These are phyloP conservation scores for Sesia apiformis DNA, from an alignment of 2,888 invertebrate species.

Conservation along the genomic window DNA sequence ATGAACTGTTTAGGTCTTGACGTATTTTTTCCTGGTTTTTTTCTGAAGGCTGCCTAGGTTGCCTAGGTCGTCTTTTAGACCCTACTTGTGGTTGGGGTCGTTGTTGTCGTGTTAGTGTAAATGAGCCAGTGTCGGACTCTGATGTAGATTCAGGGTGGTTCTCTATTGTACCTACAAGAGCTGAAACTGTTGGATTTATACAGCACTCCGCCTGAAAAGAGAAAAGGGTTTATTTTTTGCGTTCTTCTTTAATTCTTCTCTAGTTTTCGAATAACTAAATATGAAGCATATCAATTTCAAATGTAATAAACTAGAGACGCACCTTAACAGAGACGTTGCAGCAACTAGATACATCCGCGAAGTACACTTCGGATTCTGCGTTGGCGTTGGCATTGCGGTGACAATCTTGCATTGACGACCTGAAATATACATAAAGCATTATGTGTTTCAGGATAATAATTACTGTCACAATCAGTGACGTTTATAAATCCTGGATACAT, in stretches of 20 bases:
- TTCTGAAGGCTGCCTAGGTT: conserved; percentile 40
- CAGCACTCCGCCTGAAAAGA: conserved; percentile 61
- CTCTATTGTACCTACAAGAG: conserved; percentile 64
- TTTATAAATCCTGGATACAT: no score
- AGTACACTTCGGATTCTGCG: conserved; percentile 88
- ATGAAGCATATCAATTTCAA: neutral
- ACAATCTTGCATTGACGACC: conserved; percentile 61
- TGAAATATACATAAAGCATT: conserved; percentile 11
- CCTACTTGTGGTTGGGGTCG: conserved; percentile 60
- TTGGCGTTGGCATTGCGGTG: conserved; percentile 66
- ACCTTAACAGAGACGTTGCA: conserved; percentile 82
- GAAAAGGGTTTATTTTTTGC: no score
- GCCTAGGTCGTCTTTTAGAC: conserved; percentile 50
- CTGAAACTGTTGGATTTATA: conserved; percentile 56
- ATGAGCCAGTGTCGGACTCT: conserved; percentile 62
- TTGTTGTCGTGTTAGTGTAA: conserved; percentile 58
- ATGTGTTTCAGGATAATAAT: neutral
- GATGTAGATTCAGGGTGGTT: conserved; percentile 67
- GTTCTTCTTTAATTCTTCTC: no score
- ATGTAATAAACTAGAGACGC: conserved; percentile 1
- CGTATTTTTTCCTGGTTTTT: conserved; percentile 45
- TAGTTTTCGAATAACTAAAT: neutral
- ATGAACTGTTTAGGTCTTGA: conserved; percentile 29
- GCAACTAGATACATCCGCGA: conserved; percentile 89
- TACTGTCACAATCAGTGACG: no score